These are phyloP conservation scores for Hypotaenidia okinawae DNA, from an alignment of 2,797 vertebrate genomes.

Conservation along the genomic window DNA sequence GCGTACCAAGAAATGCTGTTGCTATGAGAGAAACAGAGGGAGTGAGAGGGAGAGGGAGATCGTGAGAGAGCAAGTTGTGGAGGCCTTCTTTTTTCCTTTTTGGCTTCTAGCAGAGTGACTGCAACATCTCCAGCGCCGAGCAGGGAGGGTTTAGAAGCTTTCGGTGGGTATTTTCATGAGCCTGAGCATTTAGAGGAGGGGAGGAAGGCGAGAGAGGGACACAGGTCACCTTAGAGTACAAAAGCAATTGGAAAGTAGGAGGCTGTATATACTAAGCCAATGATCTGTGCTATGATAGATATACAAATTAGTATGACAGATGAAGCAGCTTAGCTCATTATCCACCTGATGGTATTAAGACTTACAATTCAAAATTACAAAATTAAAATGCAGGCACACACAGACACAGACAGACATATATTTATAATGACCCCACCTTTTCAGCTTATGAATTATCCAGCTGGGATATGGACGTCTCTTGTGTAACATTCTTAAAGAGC, in stretches of 20 bases:
- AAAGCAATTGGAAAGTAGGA: constrained; percentile 39
- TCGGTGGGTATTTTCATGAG: constrained; percentile 32
- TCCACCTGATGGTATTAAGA: constrained; percentile 31
- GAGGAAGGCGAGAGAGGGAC: not conserved
- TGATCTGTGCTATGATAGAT: constrained; percentile 53
- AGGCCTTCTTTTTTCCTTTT: constrained; percentile 63
- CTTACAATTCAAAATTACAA: constrained; percentile 34
- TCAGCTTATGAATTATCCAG: constrained; percentile 58
- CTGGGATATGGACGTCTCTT: constrained; percentile 41
- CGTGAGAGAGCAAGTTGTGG: constrained; percentile 58
- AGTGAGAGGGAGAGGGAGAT: constrained; percentile 42
- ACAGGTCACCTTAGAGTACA: constrained; percentile 38
- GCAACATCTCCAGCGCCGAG: not conserved
- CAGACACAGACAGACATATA: constrained; percentile 15
- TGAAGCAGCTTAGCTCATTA: constrained; percentile 57
- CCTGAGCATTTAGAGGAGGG: not conserved
- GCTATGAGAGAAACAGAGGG: constrained; percentile 69
- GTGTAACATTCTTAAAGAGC: constrained; percentile 56
- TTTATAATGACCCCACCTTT: constrained; percentile 70
- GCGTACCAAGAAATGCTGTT: constrained; percentile 76
- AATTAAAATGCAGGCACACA: constrained; percentile 29
- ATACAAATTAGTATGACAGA: constrained; percentile 50
- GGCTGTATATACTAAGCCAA: constrained; percentile 14
- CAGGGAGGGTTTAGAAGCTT: constrained; percentile 16
- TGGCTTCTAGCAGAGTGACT: constrained; percentile 28